These are phyloP conservation scores for Festucalex cinctus DNA, from an alignment of 2,113 vertebrate genomes.

Conservation along the genomic window DNA sequence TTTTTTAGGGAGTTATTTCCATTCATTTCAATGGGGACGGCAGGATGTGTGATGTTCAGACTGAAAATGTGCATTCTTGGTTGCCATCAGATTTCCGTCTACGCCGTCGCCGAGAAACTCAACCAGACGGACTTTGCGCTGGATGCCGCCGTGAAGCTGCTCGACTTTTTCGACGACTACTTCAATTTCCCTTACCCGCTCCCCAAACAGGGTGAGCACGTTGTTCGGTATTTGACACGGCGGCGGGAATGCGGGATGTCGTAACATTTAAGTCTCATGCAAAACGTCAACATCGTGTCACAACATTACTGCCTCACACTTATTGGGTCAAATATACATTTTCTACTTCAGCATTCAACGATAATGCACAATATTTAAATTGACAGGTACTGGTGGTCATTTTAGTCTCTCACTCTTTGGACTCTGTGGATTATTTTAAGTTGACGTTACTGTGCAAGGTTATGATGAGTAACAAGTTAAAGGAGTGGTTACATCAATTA, in stretches of 20 bases:
- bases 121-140: constrained; percentile 80
- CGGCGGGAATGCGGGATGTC: not conserved
- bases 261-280: not conserved
- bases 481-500: no score
- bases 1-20: no score
- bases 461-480: not conserved
- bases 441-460: no score
- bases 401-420: not conserved
- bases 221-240: not conserved
- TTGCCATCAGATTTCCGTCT: constrained; percentile 78
- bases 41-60: not conserved
- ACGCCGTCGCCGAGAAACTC: constrained; percentile 83
- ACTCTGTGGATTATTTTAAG: no score
- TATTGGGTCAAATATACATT: not conserved
- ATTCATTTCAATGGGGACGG: no score
- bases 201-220: constrained; percentile 70
- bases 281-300: not conserved
- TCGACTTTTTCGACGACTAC: constrained; percentile 89
- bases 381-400: not conserved
- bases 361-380: not conserved
- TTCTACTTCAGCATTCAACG: not conserved
- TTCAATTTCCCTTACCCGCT: constrained; percentile 88
- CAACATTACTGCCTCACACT: not conserved
- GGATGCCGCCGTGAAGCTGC: constrained; percentile 81
- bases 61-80: not conserved